Evolutionary conservation across 2,797 vertebrate species (phyloP).

Genomic region (Sorex maritimensis): DNA sequence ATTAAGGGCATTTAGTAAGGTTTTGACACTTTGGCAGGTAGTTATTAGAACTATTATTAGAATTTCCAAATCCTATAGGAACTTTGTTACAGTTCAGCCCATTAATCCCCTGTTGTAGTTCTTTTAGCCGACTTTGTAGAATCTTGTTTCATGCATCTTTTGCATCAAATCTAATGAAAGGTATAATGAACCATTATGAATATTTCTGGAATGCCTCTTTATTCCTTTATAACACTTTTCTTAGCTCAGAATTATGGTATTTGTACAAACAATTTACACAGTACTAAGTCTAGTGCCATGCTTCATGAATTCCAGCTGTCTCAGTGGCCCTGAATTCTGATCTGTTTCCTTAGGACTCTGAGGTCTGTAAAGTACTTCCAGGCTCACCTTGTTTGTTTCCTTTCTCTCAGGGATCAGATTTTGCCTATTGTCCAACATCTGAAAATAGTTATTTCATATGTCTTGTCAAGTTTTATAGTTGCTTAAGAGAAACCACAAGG

Average conservation of each 20-base stretch:
- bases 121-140: slow-evolving; percentile 3
- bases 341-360: slow-evolving; percentile 11
- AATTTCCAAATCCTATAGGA: slow-evolving; percentile 8
- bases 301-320: slow-evolving; percentile 24
- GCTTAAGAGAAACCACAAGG: slow-evolving; percentile 6
- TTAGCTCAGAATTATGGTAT: slow-evolving; percentile 60
- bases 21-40: slow-evolving; percentile 19
- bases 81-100: slow-evolving; percentile 9
- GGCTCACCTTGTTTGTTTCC: slow-evolving; percentile 3
- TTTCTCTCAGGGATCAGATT: slow-evolving; percentile 52
- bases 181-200: background rate
- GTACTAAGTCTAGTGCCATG: background rate
- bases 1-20: background rate
- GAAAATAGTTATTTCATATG: slow-evolving; percentile 57
- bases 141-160: background rate
- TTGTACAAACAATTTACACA: slow-evolving; percentile 38
- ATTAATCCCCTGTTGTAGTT: background rate
- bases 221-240: slow-evolving; percentile 24
- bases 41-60: background rate
- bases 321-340: slow-evolving; percentile 42
- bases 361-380: slow-evolving; percentile 21
- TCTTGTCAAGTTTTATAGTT: slow-evolving; percentile 62
- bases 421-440: slow-evolving; percentile 39
- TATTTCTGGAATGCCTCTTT: slow-evolving; percentile 49
- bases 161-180: background rate